A percentile compares a stretch with the other conserved stretches of the same genome.
These are phyloP conservation scores for Drosophila fungiperda DNA, from an alignment of 2,888 invertebrate species.

Conservation along the genomic window DNA sequence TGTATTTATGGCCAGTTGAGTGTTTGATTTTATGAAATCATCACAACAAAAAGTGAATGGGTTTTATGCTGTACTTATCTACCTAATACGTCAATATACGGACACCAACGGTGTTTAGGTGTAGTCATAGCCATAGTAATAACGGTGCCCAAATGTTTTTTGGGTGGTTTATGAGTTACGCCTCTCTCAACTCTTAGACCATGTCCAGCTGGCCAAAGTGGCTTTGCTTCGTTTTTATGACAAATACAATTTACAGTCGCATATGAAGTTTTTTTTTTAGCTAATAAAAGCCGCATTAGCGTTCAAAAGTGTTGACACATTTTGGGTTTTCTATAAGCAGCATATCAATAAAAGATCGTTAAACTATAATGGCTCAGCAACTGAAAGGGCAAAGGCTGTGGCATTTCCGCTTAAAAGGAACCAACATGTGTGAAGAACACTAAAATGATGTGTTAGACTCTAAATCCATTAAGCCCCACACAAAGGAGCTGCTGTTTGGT, in stretches of 20 bases:
- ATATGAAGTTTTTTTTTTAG: slow-evolving; percentile 17
- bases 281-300: slow-evolving; percentile 46
- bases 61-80: slow-evolving; percentile 71
- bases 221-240: slow-evolving; percentile 54
- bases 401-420: slow-evolving; percentile 68
- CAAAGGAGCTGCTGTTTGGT: slow-evolving; percentile 37
- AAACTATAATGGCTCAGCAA: slow-evolving; percentile 43
- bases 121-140: slow-evolving; percentile 29
- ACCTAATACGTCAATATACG: slow-evolving; percentile 50
- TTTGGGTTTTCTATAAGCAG: slow-evolving; percentile 43
- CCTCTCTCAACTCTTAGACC: slow-evolving; percentile 12
- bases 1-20: slow-evolving; percentile 65
- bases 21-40: slow-evolving; percentile 58
- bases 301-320: slow-evolving; percentile 73
- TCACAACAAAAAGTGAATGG: slow-evolving; percentile 76
- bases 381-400: slow-evolving; percentile 57
- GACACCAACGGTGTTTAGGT: slow-evolving; percentile 16
- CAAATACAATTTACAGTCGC: slow-evolving; percentile 51
- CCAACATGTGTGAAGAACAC: slow-evolving; percentile 31
- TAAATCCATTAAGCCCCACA: slow-evolving; percentile 41
- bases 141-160: slow-evolving; percentile 49
- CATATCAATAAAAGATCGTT: slow-evolving; percentile 73
- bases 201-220: slow-evolving; percentile 35
- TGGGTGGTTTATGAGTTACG: slow-evolving; percentile 70
- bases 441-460: slow-evolving; percentile 56